These are phyloP conservation scores for Melanargia galathea DNA, from an alignment of 2,888 invertebrate species.

Conservation along the genomic window DNA sequence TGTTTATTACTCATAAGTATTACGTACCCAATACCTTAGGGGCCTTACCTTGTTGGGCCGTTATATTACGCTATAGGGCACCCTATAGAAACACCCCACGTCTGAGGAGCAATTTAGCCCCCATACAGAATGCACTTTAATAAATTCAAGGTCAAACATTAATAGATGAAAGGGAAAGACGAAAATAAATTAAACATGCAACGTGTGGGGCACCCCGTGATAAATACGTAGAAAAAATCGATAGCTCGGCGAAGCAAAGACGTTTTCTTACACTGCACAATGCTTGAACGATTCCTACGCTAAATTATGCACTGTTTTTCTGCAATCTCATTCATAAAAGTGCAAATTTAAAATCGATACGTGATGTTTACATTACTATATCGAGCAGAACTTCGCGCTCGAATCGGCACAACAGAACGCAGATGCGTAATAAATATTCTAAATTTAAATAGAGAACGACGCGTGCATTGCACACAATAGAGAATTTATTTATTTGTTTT, in stretches of 20 bases:
- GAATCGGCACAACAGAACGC: slow-evolving; percentile 50
- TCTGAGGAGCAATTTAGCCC: slow-evolving; percentile 50
- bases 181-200: slow-evolving; percentile 33
- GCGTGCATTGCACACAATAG: slow-evolving; percentile 57
- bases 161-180: slow-evolving; percentile 31
- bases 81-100: slow-evolving; percentile 60
- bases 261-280: slow-evolving; percentile 34
- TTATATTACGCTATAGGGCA: slow-evolving; percentile 24
- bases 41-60: neutral
- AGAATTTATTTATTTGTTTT: slow-evolving; percentile 72
- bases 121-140: slow-evolving; percentile 30
- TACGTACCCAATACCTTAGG: neutral
- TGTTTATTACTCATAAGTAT: slow-evolving; percentile 18
- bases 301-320: slow-evolving; percentile 51
- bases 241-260: slow-evolving; percentile 44
- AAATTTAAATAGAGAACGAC: slow-evolving; percentile 66
- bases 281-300: slow-evolving; percentile 39
- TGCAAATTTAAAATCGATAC: slow-evolving; percentile 72
- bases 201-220: slow-evolving; percentile 43
- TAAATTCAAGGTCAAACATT: slow-evolving; percentile 39
- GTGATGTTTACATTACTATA: slow-evolving; percentile 71
- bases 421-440: slow-evolving; percentile 62
- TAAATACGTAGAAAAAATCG: slow-evolving; percentile 50
- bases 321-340: slow-evolving; percentile 73
- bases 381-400: slow-evolving; percentile 53